These are phyloP conservation scores for Dolichotis patagonum DNA, from an alignment of 2,113 vertebrate genomes.

Conservation along the genomic window DNA sequence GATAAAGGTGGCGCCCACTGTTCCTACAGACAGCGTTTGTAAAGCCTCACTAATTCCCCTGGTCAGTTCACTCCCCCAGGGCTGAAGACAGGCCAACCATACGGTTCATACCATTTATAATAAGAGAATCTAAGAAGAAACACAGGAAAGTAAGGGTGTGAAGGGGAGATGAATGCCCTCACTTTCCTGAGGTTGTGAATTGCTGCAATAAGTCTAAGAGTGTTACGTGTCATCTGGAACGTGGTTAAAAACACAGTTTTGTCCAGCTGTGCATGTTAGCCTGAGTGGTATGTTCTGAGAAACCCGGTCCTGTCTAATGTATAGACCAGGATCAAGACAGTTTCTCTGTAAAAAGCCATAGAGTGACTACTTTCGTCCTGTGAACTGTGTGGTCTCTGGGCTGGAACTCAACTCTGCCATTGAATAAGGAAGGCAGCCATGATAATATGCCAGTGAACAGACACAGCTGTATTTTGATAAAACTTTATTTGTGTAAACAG, in stretches of 20 bases:
- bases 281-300: neutral
- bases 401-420: neutral
- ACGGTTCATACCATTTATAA: neutral
- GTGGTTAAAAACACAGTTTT: neutral
- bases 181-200: fast-evolving
- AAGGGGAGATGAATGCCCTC: neutral
- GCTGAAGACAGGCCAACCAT: neutral
- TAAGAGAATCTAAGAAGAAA: neutral
- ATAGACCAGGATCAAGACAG: fast-evolving
- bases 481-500: neutral
- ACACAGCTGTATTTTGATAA: neutral
- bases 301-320: neutral
- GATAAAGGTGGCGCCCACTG: neutral
- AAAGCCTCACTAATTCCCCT: neutral
- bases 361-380: neutral
- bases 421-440: neutral
- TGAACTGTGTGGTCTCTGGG: neutral
- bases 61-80: neutral
- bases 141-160: neutral
- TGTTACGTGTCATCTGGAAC: neutral
- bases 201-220: neutral
- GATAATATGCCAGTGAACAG: too few species aligned
- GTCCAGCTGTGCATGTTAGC: fast-evolving
- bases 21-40: neutral
- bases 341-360: neutral